Base-by-base conservation (phyloP, 2,888 invertebrate genomes). In the Nemapogon koenigi region DNA sequence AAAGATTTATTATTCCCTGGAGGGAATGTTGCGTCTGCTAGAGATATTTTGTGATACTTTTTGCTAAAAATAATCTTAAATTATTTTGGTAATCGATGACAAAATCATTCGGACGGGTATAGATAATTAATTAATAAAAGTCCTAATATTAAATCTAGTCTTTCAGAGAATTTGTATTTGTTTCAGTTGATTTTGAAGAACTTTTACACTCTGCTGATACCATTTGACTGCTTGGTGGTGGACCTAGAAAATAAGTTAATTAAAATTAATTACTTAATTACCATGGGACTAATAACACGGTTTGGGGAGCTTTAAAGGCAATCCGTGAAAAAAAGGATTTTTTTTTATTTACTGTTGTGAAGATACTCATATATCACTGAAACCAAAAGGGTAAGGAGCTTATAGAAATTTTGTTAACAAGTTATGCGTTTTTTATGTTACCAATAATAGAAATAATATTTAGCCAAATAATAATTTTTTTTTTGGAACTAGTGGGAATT, bases 171-270 rank as follows among this genome's bases (percentile, higher is more conserved):
- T 27, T 25, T 6, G 22, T 15, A 31, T 52, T 53, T 2, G 58
- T 57, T 33, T 66, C 67, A 8, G 59, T 56, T 0, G 61, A 47
- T 52, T 65, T 67, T 27, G 57, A 48, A 32, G 52, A 57, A 57
- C 55, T 52, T 16, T 46, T 48, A 48, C 6, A 16, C 18, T 33
- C 33, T 13, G 19, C 6, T 2, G 33, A 7, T 14, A 19, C n/a
- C 4, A 19, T 18, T 14, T 33, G 33, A 19, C 33, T 33, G 6
- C 19, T 17, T 13, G 18, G 19, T 33, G 33, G 14, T 19, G 19
- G n/a, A 30, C 58, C 68, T 68, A 57, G 3, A 44, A 52, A 43
- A 42, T 35, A 46, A 46, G 41, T 32, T 16, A 31, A 31, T 15
- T 14, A 13, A 6, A 27, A 11, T 27, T 11, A 11, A 27, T 11